These are phyloP conservation scores for Protosalanx chinensis DNA, from an alignment of 2,797 vertebrate genomes.

Conservation along the genomic window DNA sequence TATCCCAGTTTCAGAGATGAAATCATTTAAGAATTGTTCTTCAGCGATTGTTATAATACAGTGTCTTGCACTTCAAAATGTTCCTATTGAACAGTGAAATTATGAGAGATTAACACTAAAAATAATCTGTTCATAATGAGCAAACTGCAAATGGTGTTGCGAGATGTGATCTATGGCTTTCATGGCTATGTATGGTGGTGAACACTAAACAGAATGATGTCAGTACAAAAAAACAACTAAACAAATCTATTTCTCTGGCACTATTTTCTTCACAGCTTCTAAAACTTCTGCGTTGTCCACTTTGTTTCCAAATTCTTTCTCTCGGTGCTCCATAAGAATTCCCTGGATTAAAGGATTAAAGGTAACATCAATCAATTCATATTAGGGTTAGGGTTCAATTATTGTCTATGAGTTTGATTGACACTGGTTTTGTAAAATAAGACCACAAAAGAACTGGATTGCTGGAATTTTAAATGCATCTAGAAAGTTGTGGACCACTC, in stretches of 20 bases:
- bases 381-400: background rate
- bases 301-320: conserved; percentile 95
- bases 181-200: background rate
- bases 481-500: no score
- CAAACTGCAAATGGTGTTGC: background rate
- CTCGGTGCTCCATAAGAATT: conserved; percentile 90
- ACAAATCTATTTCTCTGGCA: conserved; percentile 60
- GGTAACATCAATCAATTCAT: background rate
- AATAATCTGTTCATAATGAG: no score
- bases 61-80: background rate
- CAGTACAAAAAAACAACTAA: background rate
- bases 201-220: background rate
- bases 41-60: background rate
- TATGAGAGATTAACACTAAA: background rate
- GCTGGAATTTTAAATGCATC: no score
- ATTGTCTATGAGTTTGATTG: no score
- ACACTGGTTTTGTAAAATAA: no score
- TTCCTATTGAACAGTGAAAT: background rate
- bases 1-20: no score
- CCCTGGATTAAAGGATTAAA: conserved; percentile 71
- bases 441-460: no score
- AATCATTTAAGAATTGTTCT: background rate
- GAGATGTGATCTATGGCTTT: background rate
- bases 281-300: conserved; percentile 80
- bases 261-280: conserved; percentile 85